Evolutionary conservation across 2,113 vertebrate genomes (phyloP), one percentile per base, ranked within the genome.

Genomic region (Sapajus apella): DNA sequence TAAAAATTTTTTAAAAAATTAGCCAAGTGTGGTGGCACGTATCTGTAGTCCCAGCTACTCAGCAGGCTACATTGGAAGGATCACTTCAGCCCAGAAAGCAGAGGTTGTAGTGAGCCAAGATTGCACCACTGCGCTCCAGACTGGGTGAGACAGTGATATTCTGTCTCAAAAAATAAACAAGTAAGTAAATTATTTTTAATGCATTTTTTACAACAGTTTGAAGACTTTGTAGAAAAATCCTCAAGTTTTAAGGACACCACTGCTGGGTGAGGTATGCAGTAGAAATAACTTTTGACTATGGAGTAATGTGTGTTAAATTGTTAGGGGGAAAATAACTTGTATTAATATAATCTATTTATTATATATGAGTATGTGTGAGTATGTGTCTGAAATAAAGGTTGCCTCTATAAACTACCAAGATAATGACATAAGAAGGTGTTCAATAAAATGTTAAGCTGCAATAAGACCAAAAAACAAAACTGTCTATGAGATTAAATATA

Each of bases 361-460:
- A 86, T 11, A 86, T 43, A 3, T 37, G 45, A 64, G 40, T 77
- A 52, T 35, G 18, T 61, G 6, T 83, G 70, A 47, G 52, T 79
- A 43, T 68, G 45, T 73, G 37, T 68, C 13, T 89, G 45, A 89
- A 58, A 93, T 87, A 95, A 76, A 45, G n/a, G 43, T 92, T 23
- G 43, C 56, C 23, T 94, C 47, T 43, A 83, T 87, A 90, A 95
- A 93, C 40, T 82, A 77, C 32, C 68, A 56, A 95, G 79, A 95
- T 66, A 40, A 70, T 55, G n/a, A 90, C 37, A 85, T 5, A 73
- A 37, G 27, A 88, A 66, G 32, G 79, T 50, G 37, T 55, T 95
- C 79, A n/a, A 17, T 37, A 90, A 90, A 87, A 83, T 66, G 45
- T 96, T 93, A 90, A 83, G 4, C 73, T 79, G 70, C 56, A 52